Evolutionary conservation across 2,113 vertebrate genomes (phyloP), one percentile per base, ranked within the genome.

Genomic region (Plectropomus leopardus): DNA sequence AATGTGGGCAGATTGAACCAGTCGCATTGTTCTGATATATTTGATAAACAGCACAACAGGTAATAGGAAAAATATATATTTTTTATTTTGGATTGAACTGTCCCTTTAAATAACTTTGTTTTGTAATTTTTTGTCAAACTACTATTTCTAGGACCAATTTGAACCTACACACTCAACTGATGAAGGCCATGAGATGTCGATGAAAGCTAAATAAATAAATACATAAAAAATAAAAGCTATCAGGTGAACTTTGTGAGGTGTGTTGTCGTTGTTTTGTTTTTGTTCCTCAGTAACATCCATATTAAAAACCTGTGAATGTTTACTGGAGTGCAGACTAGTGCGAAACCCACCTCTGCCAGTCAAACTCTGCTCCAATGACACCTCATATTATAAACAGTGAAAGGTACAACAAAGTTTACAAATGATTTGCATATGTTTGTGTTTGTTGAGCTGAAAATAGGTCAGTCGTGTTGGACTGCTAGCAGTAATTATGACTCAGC

Each of bases 401-500:
- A 3, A 5, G 15, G 26, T 32, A n/a, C 14, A 26, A 55, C 21
- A 57, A 14, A 26, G 13, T 19, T 4, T 13, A 4, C 5, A 21
- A 26, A 10, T 11, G 5, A 13, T 58, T 21, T 67, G 15, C 14
- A 7, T 45, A 17, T 23, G 55, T 73, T 58, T 69, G 45, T 23
- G 26, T 40, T 26, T 21, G 50, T 23, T 15, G 21, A 3, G 24
- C 4, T 58, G 19, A 24, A 75, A 65, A 53, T n/a, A 72, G 72
- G 54, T 66, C 28, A 71, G 30, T 61, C 57, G 24, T 26, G 28
- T 55, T 36, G 16, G 28, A 26, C 44, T 42, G 13, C 36, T 19
- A 76, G 48, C 28, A 34, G 54, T 21, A 66, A 78, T 76, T 60
- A 76, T 72, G 57, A 57, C 64, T 82, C 72, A 64, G 28, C n/a